Conservation (phyloP, 2,113 vertebrate species). For the Naja naja region DNA sequence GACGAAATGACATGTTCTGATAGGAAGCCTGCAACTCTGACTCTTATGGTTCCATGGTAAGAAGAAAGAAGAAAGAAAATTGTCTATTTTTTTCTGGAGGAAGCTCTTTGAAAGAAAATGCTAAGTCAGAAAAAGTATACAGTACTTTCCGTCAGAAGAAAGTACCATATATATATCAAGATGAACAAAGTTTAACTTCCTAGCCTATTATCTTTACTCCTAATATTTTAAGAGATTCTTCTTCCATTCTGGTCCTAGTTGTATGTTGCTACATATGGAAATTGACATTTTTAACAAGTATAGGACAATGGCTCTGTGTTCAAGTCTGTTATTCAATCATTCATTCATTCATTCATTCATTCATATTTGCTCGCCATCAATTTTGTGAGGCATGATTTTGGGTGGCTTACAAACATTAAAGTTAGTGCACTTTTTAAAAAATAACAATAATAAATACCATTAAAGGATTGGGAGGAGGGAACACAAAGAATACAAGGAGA, state of each 20-base stretch:
- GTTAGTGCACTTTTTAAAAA: neutral
- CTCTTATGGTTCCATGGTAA: neutral
- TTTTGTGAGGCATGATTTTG: neutral
- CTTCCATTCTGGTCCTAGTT: neutral
- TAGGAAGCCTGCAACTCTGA: neutral
- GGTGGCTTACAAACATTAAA: neutral
- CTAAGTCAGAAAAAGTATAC: neutral
- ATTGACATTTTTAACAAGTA: neutral
- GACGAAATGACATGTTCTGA: neutral
- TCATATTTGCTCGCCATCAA: neutral
- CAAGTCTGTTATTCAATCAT: neutral
- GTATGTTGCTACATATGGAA: neutral
- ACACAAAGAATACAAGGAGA: neutral
- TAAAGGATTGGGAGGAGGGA: neutral
- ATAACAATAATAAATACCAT: neutral
- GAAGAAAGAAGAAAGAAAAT: neutral
- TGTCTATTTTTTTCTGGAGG: neutral
- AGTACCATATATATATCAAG: neutral
- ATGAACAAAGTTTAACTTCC: neutral
- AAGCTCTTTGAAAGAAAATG: neutral
- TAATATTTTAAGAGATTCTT: neutral
- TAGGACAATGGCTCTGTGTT: neutral
- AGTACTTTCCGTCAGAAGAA: neutral
- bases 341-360: neutral
- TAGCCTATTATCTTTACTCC: neutral